A percentile compares a stretch with the other conserved stretches of the same genome.
Conservation (phyloP, 2,113 vertebrate species). For the Acrocephalus arundinaceus region DNA sequence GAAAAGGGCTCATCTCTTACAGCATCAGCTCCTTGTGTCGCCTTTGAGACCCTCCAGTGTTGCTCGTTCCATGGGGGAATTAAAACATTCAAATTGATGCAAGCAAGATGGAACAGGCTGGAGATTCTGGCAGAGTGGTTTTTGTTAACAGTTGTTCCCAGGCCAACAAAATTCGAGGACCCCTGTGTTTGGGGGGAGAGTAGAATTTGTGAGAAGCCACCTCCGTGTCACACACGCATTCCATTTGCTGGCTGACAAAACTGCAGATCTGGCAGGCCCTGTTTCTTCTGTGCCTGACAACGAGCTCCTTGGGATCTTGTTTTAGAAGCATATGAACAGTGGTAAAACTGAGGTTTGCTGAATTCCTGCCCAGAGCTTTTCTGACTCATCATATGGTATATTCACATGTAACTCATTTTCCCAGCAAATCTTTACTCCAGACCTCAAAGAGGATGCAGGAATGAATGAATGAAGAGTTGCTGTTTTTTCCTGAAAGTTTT, state of each 20-base stretch:
- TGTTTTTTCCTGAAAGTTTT: conserved; percentile 20
- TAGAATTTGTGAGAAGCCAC: not conserved
- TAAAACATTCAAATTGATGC: not conserved
- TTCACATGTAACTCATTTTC: conserved; percentile 29
- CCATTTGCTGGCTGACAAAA: conserved; percentile 26
- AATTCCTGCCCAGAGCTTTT: conserved; percentile 44
- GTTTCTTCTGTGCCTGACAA: not conserved
- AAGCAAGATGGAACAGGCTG: conserved; percentile 10
- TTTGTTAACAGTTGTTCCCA: not conserved
- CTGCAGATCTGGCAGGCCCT: not conserved
- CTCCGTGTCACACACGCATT: not conserved
- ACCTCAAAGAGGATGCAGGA: not conserved
- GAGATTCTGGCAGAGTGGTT: not conserved
- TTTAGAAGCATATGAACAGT: conserved; percentile 21
- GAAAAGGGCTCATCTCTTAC: conserved; percentile 8
- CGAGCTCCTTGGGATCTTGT: not conserved
- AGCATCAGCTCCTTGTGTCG: not conserved
- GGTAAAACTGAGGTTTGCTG: conserved; percentile 36
- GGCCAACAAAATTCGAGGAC: not conserved
- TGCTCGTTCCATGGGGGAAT: conserved; percentile 5
- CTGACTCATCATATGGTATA: conserved; percentile 44
- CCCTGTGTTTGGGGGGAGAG: not conserved
- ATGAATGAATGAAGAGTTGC: conserved; percentile 31
- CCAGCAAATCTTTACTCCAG: conserved; percentile 39
- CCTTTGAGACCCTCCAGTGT: not conserved